Percentiles rank a stretch among this genome's conserved stretches.
Conservation (phyloP, 2,888 invertebrate species). For the Formica aserva region DNA sequence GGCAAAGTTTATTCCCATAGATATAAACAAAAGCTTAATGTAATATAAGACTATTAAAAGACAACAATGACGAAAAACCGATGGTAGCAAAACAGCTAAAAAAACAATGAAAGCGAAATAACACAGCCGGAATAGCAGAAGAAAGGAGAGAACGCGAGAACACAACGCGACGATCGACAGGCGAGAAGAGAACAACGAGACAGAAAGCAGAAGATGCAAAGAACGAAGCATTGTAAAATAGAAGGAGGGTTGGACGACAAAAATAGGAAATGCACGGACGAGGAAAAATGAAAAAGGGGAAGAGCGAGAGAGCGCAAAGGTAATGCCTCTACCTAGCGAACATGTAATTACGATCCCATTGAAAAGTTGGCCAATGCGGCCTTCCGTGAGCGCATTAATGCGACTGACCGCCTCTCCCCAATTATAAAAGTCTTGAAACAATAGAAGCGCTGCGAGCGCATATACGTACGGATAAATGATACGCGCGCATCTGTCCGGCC, state of each 20-base stretch:
- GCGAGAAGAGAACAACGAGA: conserved; percentile 41
- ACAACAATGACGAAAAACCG: conserved; percentile 31
- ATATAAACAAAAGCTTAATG: conserved; percentile 5
- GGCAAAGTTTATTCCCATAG: neutral
- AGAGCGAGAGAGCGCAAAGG: conserved; percentile 55
- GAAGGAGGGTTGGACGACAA: conserved; percentile 41
- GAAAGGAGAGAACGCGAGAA: conserved; percentile 45
- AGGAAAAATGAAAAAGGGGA: conserved; percentile 24
- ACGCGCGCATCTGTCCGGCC: conserved; percentile 72
- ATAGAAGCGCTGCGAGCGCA: conserved; percentile 71
- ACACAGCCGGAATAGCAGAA: conserved; percentile 31
- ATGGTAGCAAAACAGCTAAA: conserved; percentile 13
- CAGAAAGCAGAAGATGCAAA: conserved; percentile 35
- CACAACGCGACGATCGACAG: conserved; percentile 34
- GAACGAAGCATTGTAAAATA: conserved; percentile 26
- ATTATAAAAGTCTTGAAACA: conserved; percentile 83
- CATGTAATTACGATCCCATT: conserved; percentile 80
- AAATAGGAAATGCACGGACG: conserved; percentile 54
- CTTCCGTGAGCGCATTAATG: conserved; percentile 74
- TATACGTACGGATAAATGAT: conserved; percentile 75
- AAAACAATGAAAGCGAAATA: conserved; percentile 27
- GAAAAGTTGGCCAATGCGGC: conserved; percentile 76
- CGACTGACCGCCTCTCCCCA: conserved; percentile 74
- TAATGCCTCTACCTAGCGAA: conserved; percentile 68
- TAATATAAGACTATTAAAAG: conserved; percentile 36